Percentiles rank a stretch among this genome's conserved stretches.
These are phyloP conservation scores for Thunnus maccoyii DNA, from an alignment of 2,113 vertebrate genomes.

Conservation along the genomic window DNA sequence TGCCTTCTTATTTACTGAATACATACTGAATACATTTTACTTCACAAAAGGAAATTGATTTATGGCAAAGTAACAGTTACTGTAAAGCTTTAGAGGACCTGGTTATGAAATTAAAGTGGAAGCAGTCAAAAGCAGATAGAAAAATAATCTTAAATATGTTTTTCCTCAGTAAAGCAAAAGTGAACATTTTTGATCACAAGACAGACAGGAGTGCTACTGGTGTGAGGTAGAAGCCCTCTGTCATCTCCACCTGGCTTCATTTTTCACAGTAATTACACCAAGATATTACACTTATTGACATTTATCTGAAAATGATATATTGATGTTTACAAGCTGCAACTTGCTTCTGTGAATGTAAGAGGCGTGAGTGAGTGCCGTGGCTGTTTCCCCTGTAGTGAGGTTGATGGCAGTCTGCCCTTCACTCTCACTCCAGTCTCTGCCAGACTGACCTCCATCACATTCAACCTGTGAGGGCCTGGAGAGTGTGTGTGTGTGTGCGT, in stretches of 20 bases:
- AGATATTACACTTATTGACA: not conserved
- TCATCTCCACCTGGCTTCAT: not conserved
- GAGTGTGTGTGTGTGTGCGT: not conserved
- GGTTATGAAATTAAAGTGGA: not conserved
- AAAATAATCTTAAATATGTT: not conserved
- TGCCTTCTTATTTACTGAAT: too few relatives aligned
- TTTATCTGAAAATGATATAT: not conserved
- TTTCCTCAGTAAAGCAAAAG: not conserved
- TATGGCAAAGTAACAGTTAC: not conserved
- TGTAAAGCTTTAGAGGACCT: not conserved
- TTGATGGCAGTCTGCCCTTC: slow-evolving; percentile 31
- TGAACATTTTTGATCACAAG: not conserved
- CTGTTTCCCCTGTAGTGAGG: slow-evolving; percentile 1
- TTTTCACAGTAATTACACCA: not conserved
- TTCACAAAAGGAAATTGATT: not conserved
- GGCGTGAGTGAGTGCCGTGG: not conserved
- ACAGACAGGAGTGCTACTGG: not conserved
- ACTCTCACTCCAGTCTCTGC: not conserved
- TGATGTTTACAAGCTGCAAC: not conserved
- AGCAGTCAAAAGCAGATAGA: not conserved
- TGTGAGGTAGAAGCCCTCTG: not conserved
- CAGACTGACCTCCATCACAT: slow-evolving; percentile 41
- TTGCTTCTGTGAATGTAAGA: not conserved
- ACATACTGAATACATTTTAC: not conserved
- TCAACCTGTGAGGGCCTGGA: slow-evolving; percentile 32